These are phyloP conservation scores for Cactoblastis cactorum DNA, from an alignment of 2,888 invertebrate genomes.

Conservation along the genomic window DNA sequence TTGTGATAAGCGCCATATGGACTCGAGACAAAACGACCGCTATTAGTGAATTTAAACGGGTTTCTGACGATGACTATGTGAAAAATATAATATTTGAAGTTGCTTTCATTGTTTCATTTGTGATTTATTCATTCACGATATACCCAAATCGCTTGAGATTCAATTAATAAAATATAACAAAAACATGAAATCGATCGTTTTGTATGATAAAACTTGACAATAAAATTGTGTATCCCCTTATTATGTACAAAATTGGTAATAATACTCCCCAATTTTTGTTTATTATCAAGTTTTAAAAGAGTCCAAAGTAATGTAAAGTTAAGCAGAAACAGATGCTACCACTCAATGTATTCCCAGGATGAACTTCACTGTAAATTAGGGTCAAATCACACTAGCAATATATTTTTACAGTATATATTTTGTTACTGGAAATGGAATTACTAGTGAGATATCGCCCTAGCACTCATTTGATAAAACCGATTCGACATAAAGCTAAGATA, in stretches of 20 bases:
- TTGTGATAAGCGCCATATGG: not conserved
- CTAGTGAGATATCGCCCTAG: not conserved
- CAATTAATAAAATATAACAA: not conserved
- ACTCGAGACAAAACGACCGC: not conserved
- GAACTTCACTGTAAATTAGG: conserved; percentile 19
- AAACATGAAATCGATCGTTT: conserved; percentile 1
- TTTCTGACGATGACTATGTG: too few relatives aligned
- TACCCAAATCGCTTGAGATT: too few relatives aligned
- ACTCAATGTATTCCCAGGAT: conserved; percentile 63
- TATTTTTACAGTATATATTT: too few relatives aligned
- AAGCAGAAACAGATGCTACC: conserved; percentile 44
- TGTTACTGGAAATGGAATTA: not conserved
- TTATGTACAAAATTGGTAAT: not conserved
- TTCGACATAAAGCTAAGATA: conserved; percentile 49
- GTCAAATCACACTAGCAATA: not conserved
- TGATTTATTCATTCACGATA: too few relatives aligned
- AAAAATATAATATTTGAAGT: too few relatives aligned
- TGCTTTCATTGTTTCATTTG: too few relatives aligned
- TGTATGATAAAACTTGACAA: conserved; percentile 8
- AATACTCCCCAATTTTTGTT: not conserved
- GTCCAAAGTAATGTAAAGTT: conserved; percentile 16
- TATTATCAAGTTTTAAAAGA: not conserved
- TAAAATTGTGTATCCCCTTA: not conserved
- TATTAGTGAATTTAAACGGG: not conserved
- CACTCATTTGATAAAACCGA: conserved; percentile 27